Conservation (phyloP, 2,888 invertebrate species). For the Pelosia muscerda region DNA sequence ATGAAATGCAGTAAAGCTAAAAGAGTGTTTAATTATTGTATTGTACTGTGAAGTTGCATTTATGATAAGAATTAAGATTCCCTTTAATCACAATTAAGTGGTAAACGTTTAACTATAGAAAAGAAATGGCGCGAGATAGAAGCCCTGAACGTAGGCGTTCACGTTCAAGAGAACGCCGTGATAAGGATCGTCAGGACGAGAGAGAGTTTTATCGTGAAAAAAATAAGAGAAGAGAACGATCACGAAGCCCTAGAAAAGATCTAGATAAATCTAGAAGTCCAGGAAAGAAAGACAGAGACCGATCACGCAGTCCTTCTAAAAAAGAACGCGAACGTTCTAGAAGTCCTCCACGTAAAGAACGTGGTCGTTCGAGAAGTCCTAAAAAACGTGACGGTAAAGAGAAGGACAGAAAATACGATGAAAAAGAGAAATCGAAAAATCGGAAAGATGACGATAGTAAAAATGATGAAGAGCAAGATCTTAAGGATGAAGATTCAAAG, state of each 20-base stretch:
- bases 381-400: slow-evolving; percentile 78
- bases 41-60: not conserved
- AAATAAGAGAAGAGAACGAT: slow-evolving; percentile 74
- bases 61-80: not conserved
- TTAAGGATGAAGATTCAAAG: slow-evolving; percentile 72
- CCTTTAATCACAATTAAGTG: not conserved
- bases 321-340: slow-evolving; percentile 67
- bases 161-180: slow-evolving; percentile 79
- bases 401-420: slow-evolving; percentile 72
- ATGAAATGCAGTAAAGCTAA: too few species aligned
- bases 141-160: slow-evolving; percentile 79
- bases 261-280: slow-evolving; percentile 66
- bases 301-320: slow-evolving; percentile 69
- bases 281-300: slow-evolving; percentile 68
- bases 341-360: slow-evolving; percentile 66
- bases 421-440: slow-evolving; percentile 76
- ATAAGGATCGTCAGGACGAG: slow-evolving; percentile 78
- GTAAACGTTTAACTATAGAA: not conserved
- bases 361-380: slow-evolving; percentile 73
- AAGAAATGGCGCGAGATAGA: slow-evolving; percentile 74
- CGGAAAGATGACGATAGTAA: slow-evolving; percentile 70
- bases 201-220: slow-evolving; percentile 79
- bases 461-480: slow-evolving; percentile 70
- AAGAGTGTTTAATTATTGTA: too few species aligned
- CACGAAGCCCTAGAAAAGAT: slow-evolving; percentile 74